A percentile compares a stretch with the other conserved stretches of the same genome.
Conservation (phyloP, 1,140 invertebrate genomes). For the Asobara japonica region DNA sequence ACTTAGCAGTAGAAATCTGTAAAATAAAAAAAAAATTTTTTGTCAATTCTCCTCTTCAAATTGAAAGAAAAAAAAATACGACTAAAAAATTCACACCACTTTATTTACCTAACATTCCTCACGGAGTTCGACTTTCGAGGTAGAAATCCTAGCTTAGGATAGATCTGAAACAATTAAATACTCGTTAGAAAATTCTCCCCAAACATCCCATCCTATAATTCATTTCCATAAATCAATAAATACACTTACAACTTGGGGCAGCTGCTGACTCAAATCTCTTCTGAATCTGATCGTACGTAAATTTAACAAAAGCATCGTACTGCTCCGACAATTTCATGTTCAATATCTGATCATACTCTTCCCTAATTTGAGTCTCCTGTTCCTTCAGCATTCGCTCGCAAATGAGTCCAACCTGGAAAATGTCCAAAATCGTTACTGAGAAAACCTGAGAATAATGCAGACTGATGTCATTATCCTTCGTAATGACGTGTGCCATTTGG, state of each 20-base stretch:
- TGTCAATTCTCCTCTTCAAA: not conserved
- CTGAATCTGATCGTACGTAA: conserved; percentile 96
- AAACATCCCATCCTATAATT: not conserved
- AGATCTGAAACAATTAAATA: conserved; percentile 52
- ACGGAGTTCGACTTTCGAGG: conserved; percentile 56
- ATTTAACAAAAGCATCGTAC: conserved; percentile 97
- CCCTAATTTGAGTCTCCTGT: conserved; percentile 88
- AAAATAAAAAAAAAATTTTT: conserved; percentile 35
- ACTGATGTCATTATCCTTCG: no score
- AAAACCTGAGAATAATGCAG: no score
- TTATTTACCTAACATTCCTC: conserved; percentile 59
- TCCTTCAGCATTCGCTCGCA: conserved; percentile 95
- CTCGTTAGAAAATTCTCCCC: not conserved
- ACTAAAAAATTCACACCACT: conserved; percentile 19
- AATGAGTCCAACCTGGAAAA: conserved; percentile 85
- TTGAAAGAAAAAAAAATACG: conserved; percentile 4
- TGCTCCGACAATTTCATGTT: conserved; percentile 94
- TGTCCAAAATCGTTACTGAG: conserved; percentile 31
- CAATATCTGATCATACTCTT: conserved; percentile 93
- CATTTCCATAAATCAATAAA: not conserved
- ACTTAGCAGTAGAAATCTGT: conserved; percentile 52
- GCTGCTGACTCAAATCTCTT: conserved; percentile 78
- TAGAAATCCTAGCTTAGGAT: conserved; percentile 59
- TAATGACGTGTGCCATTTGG: no score
- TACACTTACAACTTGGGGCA: conserved; percentile 74